A percentile compares a stretch with the other conserved stretches of the same genome.
Conservation (phyloP, 1,140 invertebrate genomes). For the Phymastichus coffea region DNA sequence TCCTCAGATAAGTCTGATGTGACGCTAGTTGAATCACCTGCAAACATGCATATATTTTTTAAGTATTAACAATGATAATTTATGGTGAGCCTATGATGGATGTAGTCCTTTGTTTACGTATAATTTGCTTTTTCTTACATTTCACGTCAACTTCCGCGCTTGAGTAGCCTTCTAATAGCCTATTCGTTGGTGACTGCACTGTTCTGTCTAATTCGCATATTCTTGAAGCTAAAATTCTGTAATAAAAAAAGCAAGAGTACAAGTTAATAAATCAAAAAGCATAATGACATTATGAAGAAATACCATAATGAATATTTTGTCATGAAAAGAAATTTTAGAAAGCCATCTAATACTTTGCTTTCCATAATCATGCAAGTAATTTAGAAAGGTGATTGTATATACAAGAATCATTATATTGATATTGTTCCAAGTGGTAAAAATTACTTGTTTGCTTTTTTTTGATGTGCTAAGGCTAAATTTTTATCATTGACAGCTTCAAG, state of each 20-base stretch:
- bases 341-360: no score
- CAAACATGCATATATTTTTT: background rate
- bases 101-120: no score
- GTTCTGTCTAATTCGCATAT: slow-evolving; percentile 61
- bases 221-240: slow-evolving; percentile 61
- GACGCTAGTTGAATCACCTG: slow-evolving; percentile 33
- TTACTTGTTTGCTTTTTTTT: slow-evolving; percentile 80
- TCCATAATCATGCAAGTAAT: no score
- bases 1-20: slow-evolving; percentile 24
- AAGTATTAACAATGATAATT: background rate
- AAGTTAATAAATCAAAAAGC: background rate
- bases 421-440: slow-evolving; percentile 14
- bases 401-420: background rate
- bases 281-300: no score
- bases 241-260: slow-evolving; percentile 6
- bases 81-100: background rate
- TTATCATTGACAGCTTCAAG: slow-evolving; percentile 84
- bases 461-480: slow-evolving; percentile 76
- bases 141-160: slow-evolving; percentile 55
- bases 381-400: background rate
- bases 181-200: slow-evolving; percentile 59
- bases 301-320: no score
- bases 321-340: no score
- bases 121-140: slow-evolving; percentile 31
- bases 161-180: slow-evolving; percentile 60